These are phyloP conservation scores for Phylloscopus collybita DNA, from an alignment of 2,797 vertebrate species.

Conservation along the genomic window DNA sequence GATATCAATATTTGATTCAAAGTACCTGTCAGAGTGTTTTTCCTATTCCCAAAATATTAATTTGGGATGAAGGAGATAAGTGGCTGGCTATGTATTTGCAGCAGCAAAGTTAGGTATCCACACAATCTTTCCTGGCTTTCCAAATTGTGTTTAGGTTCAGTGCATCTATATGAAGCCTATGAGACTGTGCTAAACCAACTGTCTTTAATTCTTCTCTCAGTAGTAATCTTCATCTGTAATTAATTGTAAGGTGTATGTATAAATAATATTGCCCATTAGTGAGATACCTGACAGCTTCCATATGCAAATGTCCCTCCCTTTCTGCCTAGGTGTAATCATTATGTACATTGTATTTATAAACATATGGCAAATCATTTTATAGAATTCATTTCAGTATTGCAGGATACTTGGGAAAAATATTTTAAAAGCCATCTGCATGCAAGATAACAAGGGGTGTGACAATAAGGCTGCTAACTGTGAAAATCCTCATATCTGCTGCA, in stretches of 20 bases:
- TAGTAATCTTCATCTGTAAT: background rate
- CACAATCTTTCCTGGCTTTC: background rate
- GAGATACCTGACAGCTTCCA: background rate
- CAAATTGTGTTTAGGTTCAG: background rate
- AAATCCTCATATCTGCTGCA: background rate
- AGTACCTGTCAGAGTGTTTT: background rate
- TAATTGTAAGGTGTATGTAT: background rate
- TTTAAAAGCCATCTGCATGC: conserved; percentile 20
- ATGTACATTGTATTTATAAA: conserved; percentile 26
- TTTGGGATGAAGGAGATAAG: background rate
- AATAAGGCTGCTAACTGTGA: conserved; percentile 26
- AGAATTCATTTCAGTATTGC: background rate
- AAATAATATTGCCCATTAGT: background rate
- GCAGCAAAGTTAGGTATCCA: background rate
- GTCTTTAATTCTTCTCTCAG: background rate
- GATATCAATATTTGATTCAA: background rate
- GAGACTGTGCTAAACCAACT: background rate
- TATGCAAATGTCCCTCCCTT: background rate
- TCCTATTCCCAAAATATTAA: background rate
- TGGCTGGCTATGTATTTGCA: background rate
- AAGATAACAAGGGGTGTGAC: conserved; percentile 21
- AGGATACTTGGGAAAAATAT: background rate
- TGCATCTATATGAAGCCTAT: background rate
- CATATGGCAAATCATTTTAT: background rate
- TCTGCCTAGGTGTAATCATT: background rate